Conservation (phyloP, 2,797 vertebrate genomes). For the Gallinago nigripennis region DNA sequence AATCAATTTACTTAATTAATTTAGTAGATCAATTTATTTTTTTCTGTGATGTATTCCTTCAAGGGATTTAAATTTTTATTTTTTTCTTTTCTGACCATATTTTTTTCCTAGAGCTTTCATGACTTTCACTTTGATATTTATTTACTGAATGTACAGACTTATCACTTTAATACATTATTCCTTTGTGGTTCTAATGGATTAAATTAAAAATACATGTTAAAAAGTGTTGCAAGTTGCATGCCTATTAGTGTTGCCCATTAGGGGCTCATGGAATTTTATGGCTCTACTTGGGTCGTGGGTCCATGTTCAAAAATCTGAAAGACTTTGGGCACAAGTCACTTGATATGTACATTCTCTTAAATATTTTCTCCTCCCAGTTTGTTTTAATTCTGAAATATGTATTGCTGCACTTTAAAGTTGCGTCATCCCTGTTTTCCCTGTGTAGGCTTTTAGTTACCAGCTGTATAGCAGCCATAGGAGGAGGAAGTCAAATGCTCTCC, state of each 20-base stretch:
- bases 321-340: neutral
- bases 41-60: constrained; percentile 70
- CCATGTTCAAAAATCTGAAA: neutral
- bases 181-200: constrained; percentile 70
- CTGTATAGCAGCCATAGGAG: neutral
- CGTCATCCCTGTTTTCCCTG: neutral
- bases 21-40: constrained; percentile 75
- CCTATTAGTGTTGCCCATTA: constrained; percentile 1
- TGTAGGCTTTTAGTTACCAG: neutral
- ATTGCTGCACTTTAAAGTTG: neutral
- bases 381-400: neutral
- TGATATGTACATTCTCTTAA: neutral
- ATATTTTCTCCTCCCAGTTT: neutral
- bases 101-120: constrained; percentile 35
- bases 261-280: neutral
- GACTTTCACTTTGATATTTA: constrained; percentile 71
- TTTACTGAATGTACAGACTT: constrained; percentile 58
- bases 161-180: constrained; percentile 55
- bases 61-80: constrained; percentile 62
- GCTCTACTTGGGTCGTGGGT: neutral
- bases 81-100: constrained; percentile 10
- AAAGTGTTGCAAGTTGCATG: constrained; percentile 9
- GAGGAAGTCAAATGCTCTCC: neutral
- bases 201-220: constrained; percentile 64
- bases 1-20: constrained; percentile 74